Percentiles rank a stretch among this genome's conserved stretches.
Conservation (phyloP, 2,113 vertebrate species). For the Hippopotamus amphibius region DNA sequence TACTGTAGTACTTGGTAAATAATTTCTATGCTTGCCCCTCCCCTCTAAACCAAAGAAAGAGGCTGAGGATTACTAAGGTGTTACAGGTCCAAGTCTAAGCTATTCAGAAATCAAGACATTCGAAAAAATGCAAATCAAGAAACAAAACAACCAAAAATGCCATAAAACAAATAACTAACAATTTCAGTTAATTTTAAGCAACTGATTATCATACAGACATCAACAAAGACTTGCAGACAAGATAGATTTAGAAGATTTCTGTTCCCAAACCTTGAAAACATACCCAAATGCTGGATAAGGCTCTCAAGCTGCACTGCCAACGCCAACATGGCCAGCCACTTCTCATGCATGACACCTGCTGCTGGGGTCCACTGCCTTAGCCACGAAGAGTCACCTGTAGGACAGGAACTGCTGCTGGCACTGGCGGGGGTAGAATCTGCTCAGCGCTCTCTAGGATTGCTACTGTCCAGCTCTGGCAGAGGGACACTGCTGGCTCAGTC, state of each 20-base stretch:
- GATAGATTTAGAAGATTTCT: background rate
- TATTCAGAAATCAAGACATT: slow-evolving; percentile 23
- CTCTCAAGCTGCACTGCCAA: background rate
- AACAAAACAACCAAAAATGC: background rate
- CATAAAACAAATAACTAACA: background rate
- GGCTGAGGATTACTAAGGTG: background rate
- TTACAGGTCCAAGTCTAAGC: background rate
- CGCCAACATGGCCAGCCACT: background rate
- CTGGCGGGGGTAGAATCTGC: background rate
- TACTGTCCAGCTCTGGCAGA: background rate
- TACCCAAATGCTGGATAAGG: background rate
- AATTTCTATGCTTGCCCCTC: background rate
- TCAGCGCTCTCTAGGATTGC: background rate
- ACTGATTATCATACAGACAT: background rate
- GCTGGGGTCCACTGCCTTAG: background rate
- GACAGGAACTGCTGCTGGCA: background rate
- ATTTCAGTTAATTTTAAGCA: slow-evolving; percentile 31
- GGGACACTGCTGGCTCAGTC: background rate
- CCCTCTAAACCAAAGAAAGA: background rate
- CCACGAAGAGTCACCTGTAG: background rate
- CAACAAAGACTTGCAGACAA: background rate
- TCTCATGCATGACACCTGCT: background rate
- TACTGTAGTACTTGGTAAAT: background rate
- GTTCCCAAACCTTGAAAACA: slow-evolving; percentile 24
- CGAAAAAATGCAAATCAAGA: background rate